Evolutionary conservation across 2,888 invertebrate genomes (phyloP), one percentile per base, ranked within the genome.

Genomic region (Mongoloraphidia duomilia): DNA sequence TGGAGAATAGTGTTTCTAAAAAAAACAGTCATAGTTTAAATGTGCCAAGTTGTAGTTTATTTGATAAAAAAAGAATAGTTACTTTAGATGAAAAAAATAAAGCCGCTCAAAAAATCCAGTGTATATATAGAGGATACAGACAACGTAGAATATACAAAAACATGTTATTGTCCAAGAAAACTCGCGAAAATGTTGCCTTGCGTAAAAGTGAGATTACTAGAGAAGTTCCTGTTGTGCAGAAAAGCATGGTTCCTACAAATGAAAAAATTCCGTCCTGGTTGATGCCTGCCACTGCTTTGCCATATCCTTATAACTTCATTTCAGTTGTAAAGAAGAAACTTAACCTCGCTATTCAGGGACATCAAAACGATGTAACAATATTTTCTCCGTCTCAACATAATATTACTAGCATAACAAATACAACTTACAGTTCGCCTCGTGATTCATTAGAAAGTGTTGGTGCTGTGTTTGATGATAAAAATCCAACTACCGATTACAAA

Each of bases 221-320:
- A 26, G 26, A 26, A 9, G 38, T 46, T 11, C 17, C 38, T 12
- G 40, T 42, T 40, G 14, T 40, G 8, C 9, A 42, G 42, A 46
- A 39, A 8, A 44, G 42, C 47, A 38, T 41, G 10, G 12, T 46
- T n/a, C 34, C 11, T 13, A 51, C 41, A 34, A 50, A 46, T 46
- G 47, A 50, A 40, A 46, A 44, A 11, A 42, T 49, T 12, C 65
- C 67, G 1, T 59, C 57, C 47, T 70, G 67, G 68, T 54, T 71
- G n/a, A 62, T 64, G 52, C 63, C 64, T 5, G 61, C 63, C 2
- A 52, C 67, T 10, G 61, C 69, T 6, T 63, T 70, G 54, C 67
- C 72, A 8, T 72, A 74, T 65, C 77, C 78, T 12, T 76, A 76
- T 55, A 77, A 77, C 57, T 77, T 79, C 57, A 74, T 78, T 41